phyloP scores from a whole-genome alignment of 2,797 vertebrate species.

The Pterois miles region DNA sequence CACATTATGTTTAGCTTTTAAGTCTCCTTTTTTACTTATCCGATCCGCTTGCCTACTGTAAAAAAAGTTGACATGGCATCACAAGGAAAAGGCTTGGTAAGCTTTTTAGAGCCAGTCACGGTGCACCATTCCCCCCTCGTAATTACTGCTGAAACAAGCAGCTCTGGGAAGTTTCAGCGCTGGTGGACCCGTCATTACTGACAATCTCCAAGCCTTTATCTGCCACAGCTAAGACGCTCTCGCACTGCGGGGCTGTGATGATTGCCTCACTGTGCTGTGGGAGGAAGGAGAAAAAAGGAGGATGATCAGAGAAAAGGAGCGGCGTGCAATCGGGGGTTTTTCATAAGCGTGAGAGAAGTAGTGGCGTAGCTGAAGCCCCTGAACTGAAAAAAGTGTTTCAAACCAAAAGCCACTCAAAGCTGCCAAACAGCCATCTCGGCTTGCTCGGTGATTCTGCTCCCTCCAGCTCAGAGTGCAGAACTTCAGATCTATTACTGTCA shows the following conservation, averaged over 20 bases:
- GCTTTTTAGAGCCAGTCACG: conserved; percentile 71
- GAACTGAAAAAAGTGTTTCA: conserved; percentile 40
- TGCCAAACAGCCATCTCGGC: conserved; percentile 64
- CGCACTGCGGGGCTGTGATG: conserved; percentile 58
- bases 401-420: conserved; percentile 58
- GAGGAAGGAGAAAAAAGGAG: conserved; percentile 18
- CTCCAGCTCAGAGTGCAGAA: conserved; percentile 49
- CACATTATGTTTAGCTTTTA: conserved; percentile 60
- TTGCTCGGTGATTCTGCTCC: conserved; percentile 70
- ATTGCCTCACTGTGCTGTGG: conserved; percentile 56
- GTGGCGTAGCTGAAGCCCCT: conserved; percentile 18
- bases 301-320: conserved; percentile 48
- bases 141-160: conserved; percentile 80
- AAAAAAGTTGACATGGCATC: conserved; percentile 65
- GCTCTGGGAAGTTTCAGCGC: conserved; percentile 70
- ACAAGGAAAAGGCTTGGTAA: conserved; percentile 65
- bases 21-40: conserved; percentile 39
- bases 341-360: conserved; percentile 31
- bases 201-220: conserved; percentile 75
- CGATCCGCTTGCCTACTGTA: conserved; percentile 31
- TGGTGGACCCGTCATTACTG: conserved; percentile 74
- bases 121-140: conserved; percentile 49
- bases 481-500: conserved; percentile 62
- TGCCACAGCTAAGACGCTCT: conserved; percentile 62
- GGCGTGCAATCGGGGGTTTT: conserved; percentile 40